Evolutionary conservation across 2,888 invertebrate genomes (phyloP), one percentile per base, ranked within the genome.

Genomic region (Phania funesta): DNA sequence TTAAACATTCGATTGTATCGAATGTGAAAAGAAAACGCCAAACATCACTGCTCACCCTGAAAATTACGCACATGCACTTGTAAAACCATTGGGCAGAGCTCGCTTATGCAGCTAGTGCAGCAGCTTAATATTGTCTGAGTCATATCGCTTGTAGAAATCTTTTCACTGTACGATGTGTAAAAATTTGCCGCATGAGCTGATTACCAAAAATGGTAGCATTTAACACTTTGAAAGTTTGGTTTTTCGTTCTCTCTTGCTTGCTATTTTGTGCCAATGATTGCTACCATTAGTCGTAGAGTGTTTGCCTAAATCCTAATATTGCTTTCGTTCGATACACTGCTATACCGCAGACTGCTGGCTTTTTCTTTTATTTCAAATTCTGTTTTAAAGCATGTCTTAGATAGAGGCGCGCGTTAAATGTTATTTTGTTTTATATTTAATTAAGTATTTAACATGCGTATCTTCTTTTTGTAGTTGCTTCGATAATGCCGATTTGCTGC

Each of bases 401-500:
- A 58, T 65, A 54, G 52, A 76, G 67, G 73, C 67, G 73, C 73
- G 67, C 77, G 76, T 81, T 81, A 77, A 77, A 77, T 73, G 73
- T 70, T 64, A 56, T 68, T 80, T 75, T 70, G 64, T 75, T 65
- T 67, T 62, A 73, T 73, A 81, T 77, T 81, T 81, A 81, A 81
- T 81, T 81, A 81, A 77, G 81, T 77, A 77, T 77, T 81, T 81
- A 81, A 77, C 81, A 81, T 68, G 77, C 81, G 73, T 77, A 77
- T 81, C 81, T 77, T 76, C 46, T 13, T 56, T 41, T 58, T 58
- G 38, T 58, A 7, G 32, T 38, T 71, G 26, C 56, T 50, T 7
- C 41, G 71, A 73, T 73, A 76, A 73, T 67, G 71, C 58, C 58
- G 58, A 67, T 65, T 58, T 73, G 50, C 78, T 58, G 71, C 71